Evolutionary conservation across 37 sponge, comb jelly and placozoan species (phyloP), one percentile per base, ranked within the genome.

Genomic region (Mnemiopsis leidyi): DNA sequence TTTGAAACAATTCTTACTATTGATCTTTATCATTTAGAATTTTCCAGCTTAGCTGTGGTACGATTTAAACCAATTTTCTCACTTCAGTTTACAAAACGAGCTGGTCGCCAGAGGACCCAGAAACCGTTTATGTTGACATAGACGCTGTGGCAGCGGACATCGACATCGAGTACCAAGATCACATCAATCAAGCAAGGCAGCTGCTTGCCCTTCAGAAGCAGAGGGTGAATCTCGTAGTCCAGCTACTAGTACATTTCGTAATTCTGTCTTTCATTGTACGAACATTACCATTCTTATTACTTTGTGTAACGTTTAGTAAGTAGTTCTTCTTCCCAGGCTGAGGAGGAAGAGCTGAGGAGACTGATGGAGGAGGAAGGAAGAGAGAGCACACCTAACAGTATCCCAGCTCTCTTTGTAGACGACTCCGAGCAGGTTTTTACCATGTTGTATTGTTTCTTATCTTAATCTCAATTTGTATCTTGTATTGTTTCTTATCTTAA

Each of bases 341-440:
- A 48, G 61, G 75, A n/a, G n/a, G 75, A 71, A n/a, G 2, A 23
- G n/a, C 5, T 5, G n/a, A 28, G 30, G 3, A 23, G 2, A 28
- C n/a, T 23, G 75, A 5, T 23, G 25, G 30, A 28, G 20, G 75
- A 71, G 73, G 73, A 5, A 21, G 36, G 33, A 77, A 28, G 33
- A 32, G 90, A 39, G 0, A 39, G 90, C 35, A 48, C 9, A 18
- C 36, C 38, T 5, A 40, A 16, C 23, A 85, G 90, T 39, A 18
- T 85, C 7, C 90, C 90, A 24, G 90, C 90, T 85, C 38, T 85
- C 25, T 85, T 32, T 21, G 90, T 85, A 0, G 90, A 85, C 39
- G 90, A 85, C 38, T 24, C 24, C 0, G 90, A 85, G 9, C 90
- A 85, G 90, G 90, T 85, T 20, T n/a, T n/a, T n/a, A n/a, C n/a